phyloP scores from a whole-genome alignment of 2,113 vertebrate species.

The Ahaetulla prasina region DNA sequence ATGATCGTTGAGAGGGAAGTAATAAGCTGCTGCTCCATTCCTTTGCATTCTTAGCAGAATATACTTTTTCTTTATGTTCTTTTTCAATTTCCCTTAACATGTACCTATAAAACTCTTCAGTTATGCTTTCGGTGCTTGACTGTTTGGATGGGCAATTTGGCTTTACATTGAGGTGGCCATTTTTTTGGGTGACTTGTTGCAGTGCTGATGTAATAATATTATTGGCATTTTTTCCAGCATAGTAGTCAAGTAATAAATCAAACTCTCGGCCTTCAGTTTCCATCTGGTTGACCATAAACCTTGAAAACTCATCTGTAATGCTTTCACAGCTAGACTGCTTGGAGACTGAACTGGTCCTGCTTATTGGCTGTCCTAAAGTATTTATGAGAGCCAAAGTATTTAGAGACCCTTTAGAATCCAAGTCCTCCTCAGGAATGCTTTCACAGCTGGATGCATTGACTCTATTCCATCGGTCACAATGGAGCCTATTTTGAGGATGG shows the following conservation, averaged over 20 bases:
- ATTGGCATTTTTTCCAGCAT: conserved; percentile 92
- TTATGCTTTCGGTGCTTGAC: conserved; percentile 97
- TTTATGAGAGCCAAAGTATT: conserved; percentile 75
- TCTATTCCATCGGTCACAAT: conserved; percentile 88
- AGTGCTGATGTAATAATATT: conserved; percentile 87
- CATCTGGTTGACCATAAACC: conserved; percentile 99
- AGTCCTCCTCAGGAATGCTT: conserved; percentile 92
- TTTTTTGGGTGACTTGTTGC: conserved; percentile 84
- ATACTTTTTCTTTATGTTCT: conserved; percentile 76
- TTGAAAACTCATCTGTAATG: conserved; percentile 96
- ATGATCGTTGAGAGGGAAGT: conserved; percentile 75
- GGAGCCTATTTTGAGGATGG: conserved; percentile 76
- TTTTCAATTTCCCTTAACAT: conserved; percentile 92
- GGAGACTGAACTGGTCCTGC: conserved; percentile 91
- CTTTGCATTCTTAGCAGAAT: conserved; percentile 73
- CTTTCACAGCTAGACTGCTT: conserved; percentile 98
- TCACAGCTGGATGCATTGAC: conserved; percentile 90
- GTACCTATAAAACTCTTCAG: conserved; percentile 94
- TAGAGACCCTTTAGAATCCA: conserved; percentile 64
- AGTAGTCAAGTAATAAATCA: conserved; percentile 92
- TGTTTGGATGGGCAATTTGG: conserved; percentile 91
- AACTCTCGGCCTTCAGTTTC: conserved; percentile 92
- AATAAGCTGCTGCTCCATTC: conserved; percentile 84
- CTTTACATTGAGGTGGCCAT: conserved; percentile 82
- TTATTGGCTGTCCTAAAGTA: conserved; percentile 82